Evolutionary conservation across 2,797 vertebrate species (phyloP).

Genomic region (Epinephelus awoara): DNA sequence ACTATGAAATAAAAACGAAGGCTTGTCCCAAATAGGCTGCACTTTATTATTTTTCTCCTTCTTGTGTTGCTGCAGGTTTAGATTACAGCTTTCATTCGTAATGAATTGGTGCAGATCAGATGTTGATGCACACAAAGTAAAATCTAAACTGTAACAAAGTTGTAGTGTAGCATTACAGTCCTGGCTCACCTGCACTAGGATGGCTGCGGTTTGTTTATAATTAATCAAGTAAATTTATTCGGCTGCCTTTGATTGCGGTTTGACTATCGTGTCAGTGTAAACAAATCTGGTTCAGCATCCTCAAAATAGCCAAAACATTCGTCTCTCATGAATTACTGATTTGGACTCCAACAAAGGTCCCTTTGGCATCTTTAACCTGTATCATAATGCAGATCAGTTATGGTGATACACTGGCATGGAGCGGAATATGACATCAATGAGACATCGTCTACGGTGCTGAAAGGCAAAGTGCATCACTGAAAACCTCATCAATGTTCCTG

Average conservation of each 20-base stretch:
- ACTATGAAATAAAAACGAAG: conserved; percentile 15
- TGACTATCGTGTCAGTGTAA: conserved; percentile 25
- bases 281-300: conserved; percentile 24
- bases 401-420: conserved; percentile 19
- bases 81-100: conserved; percentile 24
- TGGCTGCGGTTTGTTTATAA: conserved; percentile 32
- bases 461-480: conserved; percentile 67
- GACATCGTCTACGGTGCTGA: conserved; percentile 56
- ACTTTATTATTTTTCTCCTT: conserved; percentile 3
- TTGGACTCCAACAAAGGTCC: not conserved
- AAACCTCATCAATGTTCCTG: conserved; percentile 66
- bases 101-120: conserved; percentile 34
- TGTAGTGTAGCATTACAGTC: conserved; percentile 10
- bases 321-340: conserved; percentile 21
- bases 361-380: conserved; percentile 29
- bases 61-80: conserved; percentile 9
- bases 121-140: conserved; percentile 28
- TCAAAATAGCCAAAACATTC: conserved; percentile 37
- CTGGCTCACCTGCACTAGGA: conserved; percentile 21
- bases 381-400: conserved; percentile 8
- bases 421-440: conserved; percentile 59
- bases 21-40: conserved; percentile 1
- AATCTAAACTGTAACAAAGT: conserved; percentile 22
- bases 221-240: conserved; percentile 36
- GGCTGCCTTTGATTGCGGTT: conserved; percentile 33